Conservation (phyloP, 2,113 vertebrate species). For the Amphilophus citrinellus region DNA sequence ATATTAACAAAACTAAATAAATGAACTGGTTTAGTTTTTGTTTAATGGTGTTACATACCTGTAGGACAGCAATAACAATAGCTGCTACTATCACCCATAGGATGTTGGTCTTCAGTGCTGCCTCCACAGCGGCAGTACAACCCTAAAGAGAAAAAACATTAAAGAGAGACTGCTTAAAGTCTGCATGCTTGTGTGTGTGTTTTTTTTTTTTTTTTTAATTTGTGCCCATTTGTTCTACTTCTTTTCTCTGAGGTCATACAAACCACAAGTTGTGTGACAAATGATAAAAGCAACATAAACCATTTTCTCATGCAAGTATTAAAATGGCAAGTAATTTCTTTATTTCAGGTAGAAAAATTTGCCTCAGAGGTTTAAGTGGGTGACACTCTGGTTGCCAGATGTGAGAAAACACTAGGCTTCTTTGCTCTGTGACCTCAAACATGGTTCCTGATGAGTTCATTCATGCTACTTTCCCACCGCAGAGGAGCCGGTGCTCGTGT, state of each 20-base stretch:
- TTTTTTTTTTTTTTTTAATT: neutral
- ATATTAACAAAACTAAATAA: neutral
- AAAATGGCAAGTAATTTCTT: neutral
- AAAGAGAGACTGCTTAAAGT: neutral
- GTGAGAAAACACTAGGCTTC: neutral
- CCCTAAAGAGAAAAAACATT: constrained; percentile 76
- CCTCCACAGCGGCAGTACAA: constrained; percentile 77
- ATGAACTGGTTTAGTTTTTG: neutral
- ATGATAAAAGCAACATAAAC: neutral
- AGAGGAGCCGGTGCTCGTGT: too few relatives aligned
- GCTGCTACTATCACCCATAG: constrained; percentile 84
- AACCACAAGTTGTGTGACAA: neutral
- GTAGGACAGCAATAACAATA: constrained; percentile 88
- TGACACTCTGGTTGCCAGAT: neutral
- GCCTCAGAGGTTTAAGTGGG: neutral
- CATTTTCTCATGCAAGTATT: neutral
- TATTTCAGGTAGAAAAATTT: neutral
- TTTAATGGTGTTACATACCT: constrained; percentile 78
- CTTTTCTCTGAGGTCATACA: neutral
- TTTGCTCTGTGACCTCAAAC: neutral
- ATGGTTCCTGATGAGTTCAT: neutral
- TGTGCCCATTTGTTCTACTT: neutral
- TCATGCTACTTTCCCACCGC: too few relatives aligned
- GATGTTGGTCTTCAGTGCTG: constrained; percentile 74
- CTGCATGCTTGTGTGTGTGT: neutral